Conservation (phyloP, 1,140 invertebrate genomes). For the Cherax destructor region DNA sequence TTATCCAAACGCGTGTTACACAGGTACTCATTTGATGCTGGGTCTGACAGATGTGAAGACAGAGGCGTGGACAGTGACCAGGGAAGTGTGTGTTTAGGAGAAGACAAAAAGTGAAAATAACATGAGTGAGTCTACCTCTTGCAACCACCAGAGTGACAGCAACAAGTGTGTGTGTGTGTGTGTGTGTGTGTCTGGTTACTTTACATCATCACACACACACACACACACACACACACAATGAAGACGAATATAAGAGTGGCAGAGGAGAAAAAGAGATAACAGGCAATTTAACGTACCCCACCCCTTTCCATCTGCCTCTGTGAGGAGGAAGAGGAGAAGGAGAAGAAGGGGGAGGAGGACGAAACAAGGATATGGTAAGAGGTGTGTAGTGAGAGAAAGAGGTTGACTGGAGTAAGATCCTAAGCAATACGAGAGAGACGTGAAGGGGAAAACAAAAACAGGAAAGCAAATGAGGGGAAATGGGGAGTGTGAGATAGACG, state of each 20-base stretch:
- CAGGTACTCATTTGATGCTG: too few relatives aligned
- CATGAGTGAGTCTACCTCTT: too few relatives aligned
- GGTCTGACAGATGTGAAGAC: too few relatives aligned
- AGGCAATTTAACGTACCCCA: not conserved
- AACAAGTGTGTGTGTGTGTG: too few relatives aligned
- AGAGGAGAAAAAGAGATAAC: not conserved
- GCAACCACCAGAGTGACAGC: too few relatives aligned
- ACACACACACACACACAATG: not conserved
- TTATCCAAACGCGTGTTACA: too few relatives aligned
- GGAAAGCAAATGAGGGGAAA: not conserved
- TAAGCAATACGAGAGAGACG: not conserved
- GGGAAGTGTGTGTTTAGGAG: too few relatives aligned
- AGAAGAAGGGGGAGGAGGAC: not conserved
- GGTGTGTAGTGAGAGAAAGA: not conserved
- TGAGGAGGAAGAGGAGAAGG: not conserved
- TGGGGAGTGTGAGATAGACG: slow-evolving; percentile 12
- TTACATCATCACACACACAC: not conserved
- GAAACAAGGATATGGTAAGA: not conserved
- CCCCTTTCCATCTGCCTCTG: not conserved
- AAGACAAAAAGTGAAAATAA: too few relatives aligned
- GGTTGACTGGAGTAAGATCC: not conserved
- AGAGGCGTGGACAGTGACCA: too few relatives aligned
- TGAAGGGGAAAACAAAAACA: not conserved
- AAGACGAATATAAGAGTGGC: not conserved
- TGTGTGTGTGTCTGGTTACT: not conserved